Evolutionary conservation across 2,113 vertebrate species (phyloP).

Genomic region (Oxyura jamaicensis): DNA sequence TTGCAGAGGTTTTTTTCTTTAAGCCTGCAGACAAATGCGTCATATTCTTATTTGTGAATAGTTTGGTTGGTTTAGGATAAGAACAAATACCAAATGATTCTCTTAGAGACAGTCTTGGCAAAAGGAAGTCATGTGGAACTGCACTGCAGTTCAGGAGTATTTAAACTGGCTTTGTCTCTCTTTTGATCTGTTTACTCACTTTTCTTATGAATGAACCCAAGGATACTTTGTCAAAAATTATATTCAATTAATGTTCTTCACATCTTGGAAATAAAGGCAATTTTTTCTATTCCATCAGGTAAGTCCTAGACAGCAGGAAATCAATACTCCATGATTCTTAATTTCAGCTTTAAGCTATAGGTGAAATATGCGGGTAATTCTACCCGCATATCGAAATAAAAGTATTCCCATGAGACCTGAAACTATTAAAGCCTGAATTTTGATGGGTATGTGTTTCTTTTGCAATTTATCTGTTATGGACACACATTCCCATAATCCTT

Average conservation of each 20-base stretch:
- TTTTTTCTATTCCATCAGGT: background rate
- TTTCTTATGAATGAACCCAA: constrained; percentile 33
- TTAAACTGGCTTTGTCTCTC: background rate
- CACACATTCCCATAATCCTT: background rate
- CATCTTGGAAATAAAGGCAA: background rate
- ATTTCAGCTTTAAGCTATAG: background rate
- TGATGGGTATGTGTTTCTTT: background rate
- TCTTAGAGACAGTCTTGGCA: background rate
- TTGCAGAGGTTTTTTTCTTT: background rate
- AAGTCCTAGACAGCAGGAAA: background rate
- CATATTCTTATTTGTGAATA: background rate
- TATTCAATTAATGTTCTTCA: background rate
- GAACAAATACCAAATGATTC: background rate
- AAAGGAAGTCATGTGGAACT: constrained; percentile 10
- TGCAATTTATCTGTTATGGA: background rate
- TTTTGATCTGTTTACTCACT: background rate
- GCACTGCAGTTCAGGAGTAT: background rate
- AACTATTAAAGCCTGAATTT: background rate
- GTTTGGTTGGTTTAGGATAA: constrained; percentile 12
- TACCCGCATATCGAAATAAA: background rate
- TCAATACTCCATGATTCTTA: background rate
- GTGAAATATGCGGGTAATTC: background rate
- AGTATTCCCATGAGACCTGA: background rate
- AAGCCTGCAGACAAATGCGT: background rate
- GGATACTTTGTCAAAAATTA: background rate